Evolutionary conservation across 1,140 invertebrate genomes (phyloP), one percentile per base, ranked within the genome.

Genomic region (Marisa cornuarietis): DNA sequence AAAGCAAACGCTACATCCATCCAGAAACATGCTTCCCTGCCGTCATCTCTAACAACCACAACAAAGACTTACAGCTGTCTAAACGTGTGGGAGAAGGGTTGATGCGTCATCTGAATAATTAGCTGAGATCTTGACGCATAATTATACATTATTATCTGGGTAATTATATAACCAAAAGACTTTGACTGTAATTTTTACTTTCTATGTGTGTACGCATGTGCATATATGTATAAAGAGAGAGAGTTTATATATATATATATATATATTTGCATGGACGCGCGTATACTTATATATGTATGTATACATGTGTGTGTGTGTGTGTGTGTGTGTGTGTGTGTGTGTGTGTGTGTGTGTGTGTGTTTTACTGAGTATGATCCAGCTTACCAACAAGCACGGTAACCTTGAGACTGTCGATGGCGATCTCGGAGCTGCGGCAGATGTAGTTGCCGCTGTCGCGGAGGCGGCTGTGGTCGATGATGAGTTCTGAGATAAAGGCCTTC

Each of bases 381-480:
- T 66, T 79, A 79, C 78, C 78, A 42, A 82, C 78, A 22, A 82
- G 51, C 13, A 82, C 78, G 58, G 26, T 76, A 11, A 79, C 78
- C 26, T 62, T 79, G 65, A 79, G 58, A 52, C 77, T 82, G 68
- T 76, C 78, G 49, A 79, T 79, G 69, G 76, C 66, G 58, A 71
- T 61, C 65, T 76, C 73, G 14, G 81, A 82, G 66, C 76, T 76
- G 16, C 81, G 72, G 58, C 81, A 79, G 78, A 82, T 79, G 71
- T 79, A 82, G 42, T 68, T 82, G 49, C 78, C 78, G 63, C 14
- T 79, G 77, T 82, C 76, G 51, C 24, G 42, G 26, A 49, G 69
- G 24, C 71, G 71, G 54, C 79, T 82, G 62, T 68, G 76, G 76
- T 82, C 79, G 62, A 79, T 77, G 72, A 80, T 82, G 24, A 81